Conservation (phyloP, 1,140 invertebrate genomes). For the Pemphigus obesinymphae region DNA sequence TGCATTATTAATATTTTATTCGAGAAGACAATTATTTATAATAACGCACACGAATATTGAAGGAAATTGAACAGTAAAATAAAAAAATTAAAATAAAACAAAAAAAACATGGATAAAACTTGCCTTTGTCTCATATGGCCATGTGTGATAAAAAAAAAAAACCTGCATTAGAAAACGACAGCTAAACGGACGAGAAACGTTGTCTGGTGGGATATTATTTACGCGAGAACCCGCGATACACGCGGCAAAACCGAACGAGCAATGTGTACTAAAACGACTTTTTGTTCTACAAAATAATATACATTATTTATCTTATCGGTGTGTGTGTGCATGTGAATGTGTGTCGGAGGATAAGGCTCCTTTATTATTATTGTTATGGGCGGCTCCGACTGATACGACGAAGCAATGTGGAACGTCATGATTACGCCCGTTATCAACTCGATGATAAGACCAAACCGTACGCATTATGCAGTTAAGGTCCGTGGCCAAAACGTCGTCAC, state of each 20-base stretch:
- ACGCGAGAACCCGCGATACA: background rate
- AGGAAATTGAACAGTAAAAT: background rate
- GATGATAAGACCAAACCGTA: background rate
- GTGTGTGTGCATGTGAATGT: background rate
- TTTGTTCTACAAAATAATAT: slow-evolving; percentile 19
- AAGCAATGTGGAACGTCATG: background rate
- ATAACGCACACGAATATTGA: background rate
- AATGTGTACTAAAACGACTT: slow-evolving; percentile 22
- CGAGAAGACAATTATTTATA: background rate
- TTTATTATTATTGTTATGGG: slow-evolving; percentile 21
- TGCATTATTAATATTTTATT: no score
- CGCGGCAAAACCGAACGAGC: slow-evolving; percentile 23
- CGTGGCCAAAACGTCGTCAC: background rate
- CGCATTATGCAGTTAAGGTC: no score
- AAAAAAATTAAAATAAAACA: background rate
- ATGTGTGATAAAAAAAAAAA: background rate
- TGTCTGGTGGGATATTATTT: background rate
- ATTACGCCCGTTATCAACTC: slow-evolving; percentile 10
- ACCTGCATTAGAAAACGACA: background rate
- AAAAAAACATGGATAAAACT: background rate
- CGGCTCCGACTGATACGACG: slow-evolving; percentile 15
- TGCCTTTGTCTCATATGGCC: background rate
- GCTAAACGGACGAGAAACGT: background rate
- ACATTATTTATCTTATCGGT: slow-evolving; percentile 33
- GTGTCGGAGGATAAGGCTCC: slow-evolving; percentile 28